A percentile compares a stretch with the other conserved stretches of the same genome.
These are phyloP conservation scores for Nomada fucata DNA, from an alignment of 2,888 invertebrate species.

Conservation along the genomic window DNA sequence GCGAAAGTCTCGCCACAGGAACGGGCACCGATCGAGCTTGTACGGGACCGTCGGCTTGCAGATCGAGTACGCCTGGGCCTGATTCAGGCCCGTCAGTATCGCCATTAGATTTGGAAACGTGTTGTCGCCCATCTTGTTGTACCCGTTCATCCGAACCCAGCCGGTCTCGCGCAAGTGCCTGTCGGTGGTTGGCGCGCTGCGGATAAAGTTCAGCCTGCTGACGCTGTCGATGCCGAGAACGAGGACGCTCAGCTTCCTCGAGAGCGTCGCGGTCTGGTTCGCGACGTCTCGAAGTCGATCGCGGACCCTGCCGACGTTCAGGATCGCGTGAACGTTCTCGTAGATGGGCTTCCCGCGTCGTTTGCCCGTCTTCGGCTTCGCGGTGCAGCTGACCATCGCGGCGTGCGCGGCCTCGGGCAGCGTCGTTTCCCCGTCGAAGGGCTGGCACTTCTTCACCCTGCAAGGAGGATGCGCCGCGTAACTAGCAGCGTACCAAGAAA, in stretches of 20 bases:
- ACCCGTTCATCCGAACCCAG: constrained; percentile 91
- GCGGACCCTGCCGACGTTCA: constrained; percentile 85
- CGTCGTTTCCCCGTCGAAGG: constrained; percentile 82
- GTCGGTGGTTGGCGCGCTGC: constrained; percentile 91
- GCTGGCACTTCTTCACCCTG: constrained; percentile 85
- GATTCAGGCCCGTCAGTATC: constrained; percentile 89
- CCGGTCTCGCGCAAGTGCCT: constrained; percentile 88
- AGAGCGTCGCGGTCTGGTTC: constrained; percentile 75
- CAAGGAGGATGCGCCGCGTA: background rate
- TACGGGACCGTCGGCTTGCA: constrained; percentile 84
- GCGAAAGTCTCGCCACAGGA: constrained; percentile 92
- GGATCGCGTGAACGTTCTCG: constrained; percentile 86
- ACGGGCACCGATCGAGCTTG: constrained; percentile 89
- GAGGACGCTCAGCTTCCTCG: constrained; percentile 87
- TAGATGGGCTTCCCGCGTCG: constrained; percentile 80
- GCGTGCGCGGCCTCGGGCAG: constrained; percentile 83
- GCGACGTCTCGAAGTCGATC: constrained; percentile 74
- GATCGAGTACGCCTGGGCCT: constrained; percentile 84
- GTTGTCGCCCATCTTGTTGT: constrained; percentile 93
- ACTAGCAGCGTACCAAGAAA: background rate
- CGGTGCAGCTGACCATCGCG: constrained; percentile 85
- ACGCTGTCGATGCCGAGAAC: constrained; percentile 94
- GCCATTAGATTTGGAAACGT: constrained; percentile 96
- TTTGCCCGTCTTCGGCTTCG: constrained; percentile 63
- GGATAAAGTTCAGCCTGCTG: constrained; percentile 90